Percentiles rank a stretch among this genome's conserved stretches.
These are phyloP conservation scores for Paramormyrops hopkinsi DNA, from an alignment of 2,797 vertebrate genomes.

Conservation along the genomic window DNA sequence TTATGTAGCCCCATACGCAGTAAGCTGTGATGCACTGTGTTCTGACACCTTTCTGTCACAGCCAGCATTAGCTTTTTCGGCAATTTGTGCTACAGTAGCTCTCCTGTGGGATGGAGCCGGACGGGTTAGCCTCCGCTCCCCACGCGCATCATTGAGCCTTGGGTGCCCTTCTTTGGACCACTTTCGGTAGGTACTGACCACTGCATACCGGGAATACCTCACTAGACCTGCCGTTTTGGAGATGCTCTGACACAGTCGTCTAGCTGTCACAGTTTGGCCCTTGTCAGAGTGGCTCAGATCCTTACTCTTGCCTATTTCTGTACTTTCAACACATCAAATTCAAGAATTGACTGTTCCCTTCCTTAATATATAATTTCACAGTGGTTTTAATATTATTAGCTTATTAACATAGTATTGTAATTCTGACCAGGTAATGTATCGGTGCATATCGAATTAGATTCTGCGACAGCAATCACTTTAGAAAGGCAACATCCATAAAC, in stretches of 20 bases:
- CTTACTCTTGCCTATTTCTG: neutral
- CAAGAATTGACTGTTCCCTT: neutral
- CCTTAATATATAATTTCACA: neutral
- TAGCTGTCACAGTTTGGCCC: neutral
- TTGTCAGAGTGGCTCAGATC: neutral
- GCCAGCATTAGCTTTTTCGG: neutral
- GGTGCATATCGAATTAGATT: neutral
- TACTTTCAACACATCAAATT: neutral
- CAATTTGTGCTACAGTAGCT: neutral
- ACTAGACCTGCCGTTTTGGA: neutral
- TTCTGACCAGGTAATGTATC: neutral
- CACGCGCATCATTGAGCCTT: neutral
- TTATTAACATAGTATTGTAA: neutral
- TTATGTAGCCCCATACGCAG: neutral
- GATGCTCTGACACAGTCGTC: neutral
- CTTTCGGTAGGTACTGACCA: neutral
- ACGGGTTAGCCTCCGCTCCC: neutral
- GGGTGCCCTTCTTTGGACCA: neutral
- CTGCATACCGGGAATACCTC: neutral
- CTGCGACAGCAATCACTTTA: neutral
- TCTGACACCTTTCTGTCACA: neutral
- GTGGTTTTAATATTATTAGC: neutral
- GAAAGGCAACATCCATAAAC: neutral
- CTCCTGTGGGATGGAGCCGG: neutral
- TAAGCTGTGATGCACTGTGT: neutral